Conservation (phyloP, 2,888 invertebrate species). For the Coelinius sp. region DNA sequence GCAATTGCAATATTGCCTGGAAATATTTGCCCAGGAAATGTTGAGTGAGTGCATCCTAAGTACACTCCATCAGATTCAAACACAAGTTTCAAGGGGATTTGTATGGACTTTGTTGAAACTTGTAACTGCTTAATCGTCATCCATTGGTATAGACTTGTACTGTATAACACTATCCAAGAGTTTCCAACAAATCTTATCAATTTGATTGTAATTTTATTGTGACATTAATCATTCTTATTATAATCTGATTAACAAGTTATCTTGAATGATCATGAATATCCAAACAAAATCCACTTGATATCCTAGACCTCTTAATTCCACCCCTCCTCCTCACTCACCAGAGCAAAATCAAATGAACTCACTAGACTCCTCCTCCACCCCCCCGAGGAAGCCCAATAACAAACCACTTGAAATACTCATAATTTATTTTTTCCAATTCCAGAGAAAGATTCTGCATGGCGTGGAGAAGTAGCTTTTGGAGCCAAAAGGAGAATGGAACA, state of each 20-base stretch:
- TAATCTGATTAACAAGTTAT: too few relatives aligned
- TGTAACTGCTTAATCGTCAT: not conserved
- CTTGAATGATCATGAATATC: not conserved
- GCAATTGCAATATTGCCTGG: not conserved
- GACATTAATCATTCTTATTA: too few relatives aligned
- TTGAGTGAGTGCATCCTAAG: not conserved
- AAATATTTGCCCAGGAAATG: not conserved
- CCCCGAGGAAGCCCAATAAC: not conserved
- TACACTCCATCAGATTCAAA: not conserved
- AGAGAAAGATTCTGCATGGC: not conserved
- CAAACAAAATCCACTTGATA: too few relatives aligned
- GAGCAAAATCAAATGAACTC: not conserved
- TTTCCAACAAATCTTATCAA: not conserved
- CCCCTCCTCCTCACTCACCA: too few relatives aligned
- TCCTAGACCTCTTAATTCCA: too few relatives aligned
- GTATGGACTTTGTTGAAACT: not conserved
- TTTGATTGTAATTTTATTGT: not conserved
- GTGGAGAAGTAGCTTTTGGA: not conserved
- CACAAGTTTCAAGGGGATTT: not conserved
- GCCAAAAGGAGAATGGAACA: constrained; percentile 12
- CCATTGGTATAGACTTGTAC: not conserved
- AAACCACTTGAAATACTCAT: not conserved
- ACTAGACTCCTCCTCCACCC: not conserved
- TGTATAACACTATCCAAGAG: not conserved
- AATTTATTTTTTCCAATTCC: not conserved